Percentiles rank a stretch among this genome's conserved stretches.
Conservation (phyloP, 2,113 vertebrate species). For the Cairina moschata region DNA sequence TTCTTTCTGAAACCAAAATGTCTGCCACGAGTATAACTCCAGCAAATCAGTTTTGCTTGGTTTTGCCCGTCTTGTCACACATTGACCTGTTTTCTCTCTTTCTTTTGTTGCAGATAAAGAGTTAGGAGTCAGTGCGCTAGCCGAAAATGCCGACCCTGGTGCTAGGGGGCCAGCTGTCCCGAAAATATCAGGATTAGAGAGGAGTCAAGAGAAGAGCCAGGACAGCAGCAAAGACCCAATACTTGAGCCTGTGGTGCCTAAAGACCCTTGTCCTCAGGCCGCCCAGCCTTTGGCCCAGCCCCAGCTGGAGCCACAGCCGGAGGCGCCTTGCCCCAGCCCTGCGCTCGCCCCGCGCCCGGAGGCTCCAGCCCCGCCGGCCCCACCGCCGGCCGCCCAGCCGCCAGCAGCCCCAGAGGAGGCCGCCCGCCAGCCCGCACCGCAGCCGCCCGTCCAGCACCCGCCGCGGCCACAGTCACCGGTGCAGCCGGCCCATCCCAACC, state of each 20-base stretch:
- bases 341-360: slow-evolving; percentile 45
- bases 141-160: slow-evolving; percentile 89
- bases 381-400: slow-evolving; percentile 72
- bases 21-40: rapidly evolving
- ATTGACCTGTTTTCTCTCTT: not conserved
- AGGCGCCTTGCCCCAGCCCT: slow-evolving; percentile 68
- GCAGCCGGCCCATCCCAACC: slow-evolving; percentile 77
- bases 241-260: slow-evolving; percentile 80
- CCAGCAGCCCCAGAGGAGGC: slow-evolving; percentile 74
- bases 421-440: slow-evolving; percentile 68
- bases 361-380: slow-evolving; percentile 53
- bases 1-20: not conserved
- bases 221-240: slow-evolving; percentile 85
- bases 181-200: slow-evolving; percentile 97
- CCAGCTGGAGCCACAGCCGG: slow-evolving; percentile 59
- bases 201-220: slow-evolving; percentile 96
- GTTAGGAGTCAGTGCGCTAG: slow-evolving; percentile 79
- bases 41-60: rapidly evolving
- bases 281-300: slow-evolving; percentile 55
- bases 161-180: slow-evolving; percentile 85
- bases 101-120: slow-evolving; percentile 84
- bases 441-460: slow-evolving; percentile 65
- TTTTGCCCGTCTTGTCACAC: rapidly evolving
- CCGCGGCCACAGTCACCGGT: slow-evolving; percentile 80
- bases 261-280: slow-evolving; percentile 76